Evolutionary conservation across 2,797 vertebrate species (phyloP).

Genomic region (Tarsius wallacei): DNA sequence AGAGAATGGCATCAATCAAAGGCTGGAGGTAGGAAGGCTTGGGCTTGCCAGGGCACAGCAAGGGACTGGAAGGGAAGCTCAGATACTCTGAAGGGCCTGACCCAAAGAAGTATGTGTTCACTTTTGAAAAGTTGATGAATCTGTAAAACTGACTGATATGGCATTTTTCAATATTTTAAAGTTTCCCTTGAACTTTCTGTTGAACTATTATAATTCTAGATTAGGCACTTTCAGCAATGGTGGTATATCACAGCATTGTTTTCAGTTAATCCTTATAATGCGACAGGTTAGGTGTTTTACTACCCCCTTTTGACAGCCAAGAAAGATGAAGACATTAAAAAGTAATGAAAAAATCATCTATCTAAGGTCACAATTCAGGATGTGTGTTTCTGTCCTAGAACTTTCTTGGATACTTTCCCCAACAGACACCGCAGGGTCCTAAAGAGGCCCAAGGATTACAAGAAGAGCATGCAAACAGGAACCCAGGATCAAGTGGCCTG

Average conservation of each 20-base stretch:
- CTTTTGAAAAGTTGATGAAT: background rate
- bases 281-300: background rate
- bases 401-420: background rate
- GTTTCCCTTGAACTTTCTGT: background rate
- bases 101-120: background rate
- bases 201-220: background rate
- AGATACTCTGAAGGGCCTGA: background rate
- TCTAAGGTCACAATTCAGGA: background rate
- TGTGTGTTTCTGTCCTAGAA: background rate
- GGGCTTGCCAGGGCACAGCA: background rate
- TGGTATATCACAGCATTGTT: fast-evolving
- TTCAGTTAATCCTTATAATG: background rate
- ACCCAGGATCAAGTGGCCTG: background rate
- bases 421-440: background rate
- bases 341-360: background rate
- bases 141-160: fast-evolving
- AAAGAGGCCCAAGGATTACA: background rate
- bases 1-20: background rate
- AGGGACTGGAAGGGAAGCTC: background rate
- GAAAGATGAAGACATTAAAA: background rate
- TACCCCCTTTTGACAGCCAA: background rate
- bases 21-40: background rate
- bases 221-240: background rate
- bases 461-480: background rate
- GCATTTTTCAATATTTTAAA: background rate